These are phyloP conservation scores for Ceyx cyanopectus DNA, from an alignment of 2,113 vertebrate genomes.

Conservation along the genomic window DNA sequence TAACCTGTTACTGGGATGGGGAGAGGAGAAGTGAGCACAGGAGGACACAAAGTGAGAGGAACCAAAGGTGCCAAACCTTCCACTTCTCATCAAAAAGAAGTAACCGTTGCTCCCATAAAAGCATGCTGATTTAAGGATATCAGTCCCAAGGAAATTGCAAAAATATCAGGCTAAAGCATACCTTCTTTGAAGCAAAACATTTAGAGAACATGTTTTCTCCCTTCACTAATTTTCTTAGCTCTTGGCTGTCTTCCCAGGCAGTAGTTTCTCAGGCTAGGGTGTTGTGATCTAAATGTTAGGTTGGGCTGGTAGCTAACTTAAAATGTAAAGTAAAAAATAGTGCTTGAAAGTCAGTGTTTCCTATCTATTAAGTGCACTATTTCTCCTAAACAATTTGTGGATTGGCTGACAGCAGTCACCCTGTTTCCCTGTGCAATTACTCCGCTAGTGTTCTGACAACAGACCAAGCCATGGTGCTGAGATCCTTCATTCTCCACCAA, in stretches of 20 bases:
- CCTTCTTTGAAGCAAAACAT: conserved; percentile 30
- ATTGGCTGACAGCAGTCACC: neutral
- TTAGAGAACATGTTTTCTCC: conserved; percentile 44
- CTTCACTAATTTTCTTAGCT: conserved; percentile 57
- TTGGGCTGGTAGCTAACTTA: neutral
- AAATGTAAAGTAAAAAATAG: neutral
- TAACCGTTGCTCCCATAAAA: conserved; percentile 10
- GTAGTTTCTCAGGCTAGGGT: conserved; percentile 1
- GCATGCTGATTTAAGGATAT: conserved; percentile 21
- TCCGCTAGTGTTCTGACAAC: neutral
- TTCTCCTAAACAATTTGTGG: neutral
- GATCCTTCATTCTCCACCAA: neutral
- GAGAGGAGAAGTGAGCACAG: neutral
- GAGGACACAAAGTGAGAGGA: conserved; percentile 17
- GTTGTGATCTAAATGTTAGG: conserved; percentile 21
- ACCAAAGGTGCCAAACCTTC: conserved; percentile 8
- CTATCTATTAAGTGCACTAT: neutral
- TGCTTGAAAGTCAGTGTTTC: neutral
- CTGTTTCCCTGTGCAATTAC: neutral
- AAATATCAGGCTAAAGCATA: conserved; percentile 3
- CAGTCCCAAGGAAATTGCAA: conserved; percentile 20
- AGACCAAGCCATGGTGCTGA: neutral
- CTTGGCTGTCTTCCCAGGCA: conserved; percentile 55
- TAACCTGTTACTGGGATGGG: neutral
- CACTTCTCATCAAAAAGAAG: conserved; percentile 32